Conservation (phyloP, 2,888 invertebrate genomes). For the Plebejus argus region DNA sequence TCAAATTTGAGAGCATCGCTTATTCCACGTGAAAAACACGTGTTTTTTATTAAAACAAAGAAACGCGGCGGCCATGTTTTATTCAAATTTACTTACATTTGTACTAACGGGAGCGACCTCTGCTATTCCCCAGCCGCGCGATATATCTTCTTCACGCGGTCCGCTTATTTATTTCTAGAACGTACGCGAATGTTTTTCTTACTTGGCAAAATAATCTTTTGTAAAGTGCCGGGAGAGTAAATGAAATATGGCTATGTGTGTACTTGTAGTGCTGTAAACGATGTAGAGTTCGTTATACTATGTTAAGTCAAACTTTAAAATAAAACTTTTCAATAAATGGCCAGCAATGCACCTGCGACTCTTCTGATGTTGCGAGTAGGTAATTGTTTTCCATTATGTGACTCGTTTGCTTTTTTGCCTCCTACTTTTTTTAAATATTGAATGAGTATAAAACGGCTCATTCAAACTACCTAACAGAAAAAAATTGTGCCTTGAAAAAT, state of each 20-base stretch:
- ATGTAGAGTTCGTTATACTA: no score
- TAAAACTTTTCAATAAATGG: no score
- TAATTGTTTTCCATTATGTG: no score
- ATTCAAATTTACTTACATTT: constrained; percentile 82
- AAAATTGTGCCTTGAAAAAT: neutral
- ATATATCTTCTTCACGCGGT: constrained; percentile 77
- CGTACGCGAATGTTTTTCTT: constrained; percentile 40
- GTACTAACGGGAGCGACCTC: constrained; percentile 78
- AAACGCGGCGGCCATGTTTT: constrained; percentile 66
- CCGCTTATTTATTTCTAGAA: constrained; percentile 70
- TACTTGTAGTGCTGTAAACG: no score
- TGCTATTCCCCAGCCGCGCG: constrained; percentile 76
- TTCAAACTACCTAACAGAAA: no score
- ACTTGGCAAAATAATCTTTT: constrained; percentile 28
- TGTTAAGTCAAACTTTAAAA: no score
- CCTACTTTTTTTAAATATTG: no score
- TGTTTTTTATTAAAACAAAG: constrained; percentile 44
- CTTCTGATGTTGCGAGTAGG: no score
- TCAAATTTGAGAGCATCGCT: constrained; percentile 6
- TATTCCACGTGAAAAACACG: constrained; percentile 30
- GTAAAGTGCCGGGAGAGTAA: neutral
- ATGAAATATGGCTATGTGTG: neutral
- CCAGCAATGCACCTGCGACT: no score
- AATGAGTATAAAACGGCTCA: no score
- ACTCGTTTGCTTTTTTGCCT: no score